Base-by-base conservation (phyloP, 2,797 vertebrate species). In the Huso huso region DNA sequence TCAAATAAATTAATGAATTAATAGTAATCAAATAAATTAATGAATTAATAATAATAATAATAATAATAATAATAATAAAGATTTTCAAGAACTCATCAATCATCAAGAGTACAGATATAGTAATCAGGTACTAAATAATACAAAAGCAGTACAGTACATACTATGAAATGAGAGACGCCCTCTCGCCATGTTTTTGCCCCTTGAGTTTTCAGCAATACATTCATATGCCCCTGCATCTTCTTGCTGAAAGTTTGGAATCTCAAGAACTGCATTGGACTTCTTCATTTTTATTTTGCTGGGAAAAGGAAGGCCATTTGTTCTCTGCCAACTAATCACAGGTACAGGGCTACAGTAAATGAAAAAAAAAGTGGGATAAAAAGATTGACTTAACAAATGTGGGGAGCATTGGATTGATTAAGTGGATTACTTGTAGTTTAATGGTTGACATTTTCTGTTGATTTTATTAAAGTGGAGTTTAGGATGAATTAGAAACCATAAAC, bases 111-210 rank as follows among this genome's bases (percentile, higher is more conserved):
- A 37, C 37, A 37, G 37, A 37, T 37, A 37, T 37, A 37, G 4
- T 37, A 37, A 4, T 37, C 37, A 37, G 37, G 37, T 37, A 37
- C 37, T 37, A 37, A 37, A 37, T 37, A 5, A 37, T 37, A 37
- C 37, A 37, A 37, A 37, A 37, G 37, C 37, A 37, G 37, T 37
- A 37, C 37, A 37, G 66, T 55, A 70, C 91, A 84, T 81, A 97
- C 95, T 93, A 9, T 96, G 95, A 78, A 95, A 98, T 49, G 94
- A 93, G 73, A 98, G 85, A 2, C 95, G 93, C 48, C 95, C 95
- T 65, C 87, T 88, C 0, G 89, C 95, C 2, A 91, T 77, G 64
- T 97, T 98, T 79, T 89, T 95, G 6, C 95, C 95, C 48, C 95
- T 84, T 6, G 92, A 91, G 72, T 98, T 98, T 80, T 97, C 95